These are phyloP conservation scores for Pogoniulus pusillus DNA, from an alignment of 2,797 vertebrate species.

Conservation along the genomic window DNA sequence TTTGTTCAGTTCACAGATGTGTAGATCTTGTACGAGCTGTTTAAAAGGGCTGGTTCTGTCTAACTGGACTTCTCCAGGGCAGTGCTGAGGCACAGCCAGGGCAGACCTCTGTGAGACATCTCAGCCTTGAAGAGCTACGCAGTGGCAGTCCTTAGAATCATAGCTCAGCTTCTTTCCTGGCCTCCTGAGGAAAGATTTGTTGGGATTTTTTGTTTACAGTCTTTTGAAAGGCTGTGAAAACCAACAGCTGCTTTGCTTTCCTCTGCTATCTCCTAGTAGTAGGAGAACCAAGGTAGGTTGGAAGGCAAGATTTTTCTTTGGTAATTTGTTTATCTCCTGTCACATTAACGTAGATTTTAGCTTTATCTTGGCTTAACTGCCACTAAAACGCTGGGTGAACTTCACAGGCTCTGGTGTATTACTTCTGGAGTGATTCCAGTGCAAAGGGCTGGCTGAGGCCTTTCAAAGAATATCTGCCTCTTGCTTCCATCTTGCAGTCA, in stretches of 20 bases:
- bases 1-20: neutral
- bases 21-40: neutral
- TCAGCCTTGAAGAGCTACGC: neutral
- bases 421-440: neutral
- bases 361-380: neutral
- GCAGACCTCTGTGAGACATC: neutral
- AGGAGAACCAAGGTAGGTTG: neutral
- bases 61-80: rapidly evolving
- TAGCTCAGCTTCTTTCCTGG: neutral
- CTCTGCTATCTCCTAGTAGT: neutral
- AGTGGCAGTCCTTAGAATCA: rapidly evolving
- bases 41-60: neutral
- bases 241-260: neutral
- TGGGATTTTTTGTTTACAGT: neutral
- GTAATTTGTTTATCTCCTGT: neutral
- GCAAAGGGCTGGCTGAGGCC: neutral
- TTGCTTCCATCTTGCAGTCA: neutral
- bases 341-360: neutral
- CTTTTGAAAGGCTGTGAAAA: neutral
- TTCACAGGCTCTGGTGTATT: neutral
- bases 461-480: neutral
- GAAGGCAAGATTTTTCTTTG: neutral
- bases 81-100: neutral
- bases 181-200: neutral
- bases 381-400: neutral